Evolutionary conservation across 2,113 vertebrate species (phyloP), one percentile per base, ranked within the genome.

Genomic region (Meriones unguiculatus): DNA sequence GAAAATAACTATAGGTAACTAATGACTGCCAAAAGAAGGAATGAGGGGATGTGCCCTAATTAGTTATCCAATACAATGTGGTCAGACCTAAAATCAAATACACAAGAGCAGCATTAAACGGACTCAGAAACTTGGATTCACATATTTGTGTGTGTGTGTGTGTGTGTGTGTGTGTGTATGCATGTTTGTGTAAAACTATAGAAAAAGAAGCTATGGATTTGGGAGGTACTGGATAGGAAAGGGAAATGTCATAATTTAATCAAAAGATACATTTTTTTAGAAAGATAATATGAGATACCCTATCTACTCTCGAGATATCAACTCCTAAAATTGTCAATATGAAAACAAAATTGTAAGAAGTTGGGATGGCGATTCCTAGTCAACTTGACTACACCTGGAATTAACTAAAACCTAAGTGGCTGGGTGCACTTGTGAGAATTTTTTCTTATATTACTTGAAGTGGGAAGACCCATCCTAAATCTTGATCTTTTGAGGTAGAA

Each of bases 291-390:
- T 18, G 76, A 30, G 25, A 77, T 1, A 50, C 25, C 12, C 25
- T 4, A 50, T 5, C 46, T 78, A 28, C 28, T 52, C 28, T 32
- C 46, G 50, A 78, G 76, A 52, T 32, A 65, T 86, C 72, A 89
- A 57, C 89, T 70, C 81, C 30, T 82, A 14, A n/a, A 96, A 80
- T 65, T 96, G 30, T 89, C n/a, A 46, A 18, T 9, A 76, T 81
- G 57, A 92, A 80, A 93, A 87, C 50, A 59, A 87, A 65, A 92
- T 80, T 73, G 4, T 78, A 78, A 2, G 28, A 50, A 77, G 13
- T 52, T 77, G 46, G 25, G 75, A 15, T 52, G 76, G 76, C 28
- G 13, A 77, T 77, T 77, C 28, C 14, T 17, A 22, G 14, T 78
- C 28, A 32, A 32, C 46, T 77, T 50, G 24, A 50, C 24, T 50